Evolutionary conservation across 2,113 vertebrate genomes (phyloP).

Genomic region (Uria lomvia): DNA sequence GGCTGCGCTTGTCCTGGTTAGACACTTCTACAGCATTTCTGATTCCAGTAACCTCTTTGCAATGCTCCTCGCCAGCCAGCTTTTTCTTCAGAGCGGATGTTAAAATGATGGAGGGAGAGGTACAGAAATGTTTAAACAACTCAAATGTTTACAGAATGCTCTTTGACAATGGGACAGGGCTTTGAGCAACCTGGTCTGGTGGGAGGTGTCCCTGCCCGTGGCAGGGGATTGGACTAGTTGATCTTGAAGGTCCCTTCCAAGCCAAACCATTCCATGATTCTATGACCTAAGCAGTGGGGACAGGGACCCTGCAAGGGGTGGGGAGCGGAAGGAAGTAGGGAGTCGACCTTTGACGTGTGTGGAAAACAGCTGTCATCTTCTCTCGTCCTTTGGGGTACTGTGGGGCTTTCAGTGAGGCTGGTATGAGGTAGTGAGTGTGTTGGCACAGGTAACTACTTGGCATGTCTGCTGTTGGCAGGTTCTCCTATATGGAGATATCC

Average conservation of each 20-base stretch:
- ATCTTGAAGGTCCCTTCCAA: no score
- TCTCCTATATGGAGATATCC: background rate
- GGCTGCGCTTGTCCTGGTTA: background rate
- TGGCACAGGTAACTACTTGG: background rate
- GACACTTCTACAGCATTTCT: background rate
- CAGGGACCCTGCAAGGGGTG: background rate
- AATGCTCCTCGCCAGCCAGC: background rate
- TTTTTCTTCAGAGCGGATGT: background rate
- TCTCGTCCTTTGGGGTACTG: background rate
- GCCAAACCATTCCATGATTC: no score
- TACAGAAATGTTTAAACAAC: background rate
- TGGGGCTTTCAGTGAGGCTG: background rate
- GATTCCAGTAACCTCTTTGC: background rate
- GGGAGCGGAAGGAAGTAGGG: background rate
- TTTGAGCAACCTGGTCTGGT: no score
- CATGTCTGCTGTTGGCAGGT: background rate
- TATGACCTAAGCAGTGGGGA: background rate
- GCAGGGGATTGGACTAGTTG: no score
- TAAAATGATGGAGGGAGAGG: background rate
- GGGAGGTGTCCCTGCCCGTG: no score
- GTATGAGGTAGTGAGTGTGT: background rate
- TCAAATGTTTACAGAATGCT: background rate
- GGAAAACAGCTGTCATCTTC: background rate
- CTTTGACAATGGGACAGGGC: background rate
- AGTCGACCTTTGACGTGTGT: no score